A percentile compares a stretch with the other conserved stretches of the same genome.
Evolutionary conservation across 1,140 invertebrate genomes (phyloP).

Genomic region (Macrotrachela quadricornifera): DNA sequence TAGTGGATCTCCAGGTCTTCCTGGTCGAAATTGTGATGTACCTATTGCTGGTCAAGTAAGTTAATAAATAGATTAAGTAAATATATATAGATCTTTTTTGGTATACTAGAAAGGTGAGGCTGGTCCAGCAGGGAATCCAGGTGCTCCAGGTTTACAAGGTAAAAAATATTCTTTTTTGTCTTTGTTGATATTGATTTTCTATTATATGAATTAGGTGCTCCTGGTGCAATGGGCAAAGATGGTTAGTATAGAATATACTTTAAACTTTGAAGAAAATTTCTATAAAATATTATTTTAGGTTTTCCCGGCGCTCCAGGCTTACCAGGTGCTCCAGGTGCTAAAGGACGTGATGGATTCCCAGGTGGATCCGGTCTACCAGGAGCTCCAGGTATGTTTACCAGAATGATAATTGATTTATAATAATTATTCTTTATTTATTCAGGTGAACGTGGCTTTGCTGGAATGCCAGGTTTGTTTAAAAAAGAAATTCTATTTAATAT

Average conservation of each 20-base stretch:
- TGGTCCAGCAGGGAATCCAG: neutral
- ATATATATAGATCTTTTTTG: too few relatives aligned
- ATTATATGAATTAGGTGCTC: too few relatives aligned
- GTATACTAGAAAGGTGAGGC: neutral
- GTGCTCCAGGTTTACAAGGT: neutral
- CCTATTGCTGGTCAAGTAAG: neutral
- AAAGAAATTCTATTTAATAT: too few relatives aligned
- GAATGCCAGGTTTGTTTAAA: neutral
- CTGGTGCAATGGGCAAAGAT: too few relatives aligned
- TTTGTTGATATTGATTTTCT: too few relatives aligned
- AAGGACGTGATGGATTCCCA: neutral
- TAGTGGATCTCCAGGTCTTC: neutral
- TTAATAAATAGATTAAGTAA: too few relatives aligned
- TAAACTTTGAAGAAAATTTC: neutral
- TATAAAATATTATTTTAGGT: neutral
- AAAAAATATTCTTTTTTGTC: neutral
- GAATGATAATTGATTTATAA: too few relatives aligned
- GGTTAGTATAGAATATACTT: too few relatives aligned
- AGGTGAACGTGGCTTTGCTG: neutral
- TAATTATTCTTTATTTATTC: too few relatives aligned
- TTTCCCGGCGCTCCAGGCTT: constrained; percentile 1
- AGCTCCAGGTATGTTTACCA: constrained; percentile 6
- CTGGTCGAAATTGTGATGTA: constrained; percentile 1
- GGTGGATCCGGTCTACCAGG: constrained; percentile 7
- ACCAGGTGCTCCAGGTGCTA: neutral